A percentile compares a stretch with the other conserved stretches of the same genome.
These are phyloP conservation scores for Argyra leucocephala DNA, from an alignment of 2,888 invertebrate species.

Conservation along the genomic window DNA sequence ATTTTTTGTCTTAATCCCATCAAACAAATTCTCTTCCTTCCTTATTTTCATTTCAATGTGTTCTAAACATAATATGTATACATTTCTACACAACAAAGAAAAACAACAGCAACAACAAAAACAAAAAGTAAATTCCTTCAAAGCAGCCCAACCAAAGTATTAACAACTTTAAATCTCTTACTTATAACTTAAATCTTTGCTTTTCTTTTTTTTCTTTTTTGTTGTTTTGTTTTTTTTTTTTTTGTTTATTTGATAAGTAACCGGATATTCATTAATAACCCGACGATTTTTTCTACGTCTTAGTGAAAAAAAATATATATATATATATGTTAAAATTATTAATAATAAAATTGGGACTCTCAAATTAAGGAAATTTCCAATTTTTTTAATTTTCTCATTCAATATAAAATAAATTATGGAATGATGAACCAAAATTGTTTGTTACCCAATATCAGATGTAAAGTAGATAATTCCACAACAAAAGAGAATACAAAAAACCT, in stretches of 20 bases:
- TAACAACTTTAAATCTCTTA: conserved; percentile 3
- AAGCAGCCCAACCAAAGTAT: not conserved
- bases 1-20: conserved; percentile 5
- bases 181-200: not conserved
- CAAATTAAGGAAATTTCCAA: too few relatives aligned
- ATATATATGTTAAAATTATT: too few relatives aligned
- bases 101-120: not conserved
- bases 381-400: too few relatives aligned
- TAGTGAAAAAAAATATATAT: too few relatives aligned
- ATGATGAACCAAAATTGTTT: too few relatives aligned
- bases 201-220: not conserved
- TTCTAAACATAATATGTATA: not conserved
- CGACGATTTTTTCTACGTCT: not conserved
- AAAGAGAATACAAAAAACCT: too few relatives aligned
- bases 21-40: conserved; percentile 1
- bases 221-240: not conserved
- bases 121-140: not conserved
- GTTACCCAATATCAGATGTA: too few relatives aligned
- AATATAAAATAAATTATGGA: too few relatives aligned
- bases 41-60: not conserved
- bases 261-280: not conserved
- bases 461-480: too few relatives aligned
- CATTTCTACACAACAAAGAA: not conserved
- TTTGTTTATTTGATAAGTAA: not conserved
- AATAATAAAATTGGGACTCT: too few relatives aligned